Evolutionary conservation across 2,888 invertebrate genomes (phyloP).

Genomic region (Folsomia manolachei): DNA sequence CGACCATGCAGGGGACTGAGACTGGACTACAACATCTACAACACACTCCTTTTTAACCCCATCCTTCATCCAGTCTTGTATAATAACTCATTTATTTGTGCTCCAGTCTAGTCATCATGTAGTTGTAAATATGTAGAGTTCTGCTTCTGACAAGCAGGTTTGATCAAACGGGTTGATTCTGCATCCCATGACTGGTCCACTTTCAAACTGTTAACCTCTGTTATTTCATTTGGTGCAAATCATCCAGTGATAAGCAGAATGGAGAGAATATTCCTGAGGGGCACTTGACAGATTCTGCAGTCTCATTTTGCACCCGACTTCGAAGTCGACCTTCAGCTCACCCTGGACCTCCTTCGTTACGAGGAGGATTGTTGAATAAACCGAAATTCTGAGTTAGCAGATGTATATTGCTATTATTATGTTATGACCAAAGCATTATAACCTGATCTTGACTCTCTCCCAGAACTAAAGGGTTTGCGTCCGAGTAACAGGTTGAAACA

Average conservation of each 20-base stretch:
- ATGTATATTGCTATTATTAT: too few relatives aligned
- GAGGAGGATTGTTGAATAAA: too few relatives aligned
- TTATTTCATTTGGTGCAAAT: neutral
- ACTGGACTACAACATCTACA: neutral
- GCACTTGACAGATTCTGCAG: neutral
- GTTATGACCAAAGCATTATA: too few relatives aligned
- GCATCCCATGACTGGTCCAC: neutral
- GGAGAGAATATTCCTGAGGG: neutral
- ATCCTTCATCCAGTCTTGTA: conserved; percentile 4
- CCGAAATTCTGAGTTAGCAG: too few relatives aligned
- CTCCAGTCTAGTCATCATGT: neutral
- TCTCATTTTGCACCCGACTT: neutral
- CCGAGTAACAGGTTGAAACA: conserved; percentile 49
- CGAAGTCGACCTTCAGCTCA: too few relatives aligned
- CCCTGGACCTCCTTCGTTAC: too few relatives aligned
- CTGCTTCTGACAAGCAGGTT: neutral
- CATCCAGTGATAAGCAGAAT: neutral
- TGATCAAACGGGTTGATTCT: neutral
- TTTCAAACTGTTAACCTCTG: neutral
- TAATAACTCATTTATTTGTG: neutral
- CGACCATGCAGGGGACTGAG: neutral
- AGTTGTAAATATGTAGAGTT: too few relatives aligned
- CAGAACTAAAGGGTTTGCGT: conserved; percentile 10
- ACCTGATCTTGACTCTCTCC: neutral
- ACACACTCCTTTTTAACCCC: conserved; percentile 10